Base-by-base conservation (phyloP, 1,140 invertebrate genomes). In the Bombus superbus region DNA sequence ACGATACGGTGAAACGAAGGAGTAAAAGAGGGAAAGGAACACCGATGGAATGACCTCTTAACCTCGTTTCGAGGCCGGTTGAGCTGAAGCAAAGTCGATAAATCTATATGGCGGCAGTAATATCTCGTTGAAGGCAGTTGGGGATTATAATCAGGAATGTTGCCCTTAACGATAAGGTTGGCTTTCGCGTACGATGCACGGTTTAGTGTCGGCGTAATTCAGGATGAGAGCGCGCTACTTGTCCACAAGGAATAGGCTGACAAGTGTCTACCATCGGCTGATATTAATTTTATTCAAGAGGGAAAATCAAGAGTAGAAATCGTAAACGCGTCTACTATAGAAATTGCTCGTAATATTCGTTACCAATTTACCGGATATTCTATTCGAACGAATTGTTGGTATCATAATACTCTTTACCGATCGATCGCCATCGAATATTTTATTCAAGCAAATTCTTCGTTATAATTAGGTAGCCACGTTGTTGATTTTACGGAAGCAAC, bases 131-230 rank as follows among this genome's bases (percentile, higher is more conserved):
- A 88, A 88, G 87, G 83, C 86, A 88, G 87, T 76, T 86, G 64
- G 62, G 88, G 87, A 88, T 89, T 84, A 89, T 89, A 89, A 89
- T 89, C 84, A 87, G 78, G 87, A 79, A 86, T 89, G 88, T 89
- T 89, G 88, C 75, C 81, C 87, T 85, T 88, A 84, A 86, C 87
- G 88, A 88, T 89, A 89, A 89, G 88, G 83, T 80, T 83, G 75
- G 87, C 83, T 88, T 75, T 88, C 79, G 87, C 87, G 79, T 89
- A 87, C 88, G 83, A 77, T 89, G 75, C 87, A 89, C 62, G 83
- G 83, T 89, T 89, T 88, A 89, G 62, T 78, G 88, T 89, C 88
- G 87, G 11, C 83, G 75, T 89, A 89, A 89, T 73, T 89, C 88
- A 89, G 87, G 88, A 89, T 89, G 83, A 89, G 82, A 85, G 83